phyloP scores from a whole-genome alignment of 2,888 invertebrate genomes.

The Gnatocerus cornutus region DNA sequence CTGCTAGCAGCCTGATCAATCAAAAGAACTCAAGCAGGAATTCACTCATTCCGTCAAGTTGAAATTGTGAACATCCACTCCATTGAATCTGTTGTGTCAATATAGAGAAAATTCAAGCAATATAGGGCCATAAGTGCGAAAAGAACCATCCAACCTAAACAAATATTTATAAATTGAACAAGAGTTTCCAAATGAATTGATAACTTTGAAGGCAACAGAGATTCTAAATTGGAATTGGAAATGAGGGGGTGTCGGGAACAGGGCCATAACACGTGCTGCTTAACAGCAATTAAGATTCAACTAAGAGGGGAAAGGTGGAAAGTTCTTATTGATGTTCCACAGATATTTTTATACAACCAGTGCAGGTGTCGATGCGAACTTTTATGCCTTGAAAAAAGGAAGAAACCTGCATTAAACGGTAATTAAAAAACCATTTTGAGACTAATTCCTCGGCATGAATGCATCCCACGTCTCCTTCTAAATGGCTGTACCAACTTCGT shows the following conservation, averaged over 20 bases:
- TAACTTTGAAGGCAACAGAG: not conserved
- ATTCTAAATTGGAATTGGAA: not conserved
- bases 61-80: constrained; percentile 36
- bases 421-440: not conserved
- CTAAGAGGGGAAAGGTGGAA: not conserved
- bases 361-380: not conserved
- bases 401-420: not conserved
- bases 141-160: constrained; percentile 12
- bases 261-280: not conserved
- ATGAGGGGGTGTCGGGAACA: not conserved
- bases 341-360: no score
- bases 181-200: constrained; percentile 1
- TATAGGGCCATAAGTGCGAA: constrained; percentile 5
- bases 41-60: constrained; percentile 36
- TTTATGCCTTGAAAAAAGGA: not conserved
- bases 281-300: constrained; percentile 2
- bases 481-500: constrained; percentile 10
- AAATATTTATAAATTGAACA: constrained; percentile 21
- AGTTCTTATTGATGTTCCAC: not conserved
- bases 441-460: not conserved
- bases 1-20: constrained; percentile 30
- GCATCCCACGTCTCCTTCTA: not conserved
- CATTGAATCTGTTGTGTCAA: constrained; percentile 37
- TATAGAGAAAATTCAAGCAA: constrained; percentile 13
- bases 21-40: constrained; percentile 23